phyloP scores from a whole-genome alignment of 2,888 invertebrate genomes.

The Volucella zonaria region DNA sequence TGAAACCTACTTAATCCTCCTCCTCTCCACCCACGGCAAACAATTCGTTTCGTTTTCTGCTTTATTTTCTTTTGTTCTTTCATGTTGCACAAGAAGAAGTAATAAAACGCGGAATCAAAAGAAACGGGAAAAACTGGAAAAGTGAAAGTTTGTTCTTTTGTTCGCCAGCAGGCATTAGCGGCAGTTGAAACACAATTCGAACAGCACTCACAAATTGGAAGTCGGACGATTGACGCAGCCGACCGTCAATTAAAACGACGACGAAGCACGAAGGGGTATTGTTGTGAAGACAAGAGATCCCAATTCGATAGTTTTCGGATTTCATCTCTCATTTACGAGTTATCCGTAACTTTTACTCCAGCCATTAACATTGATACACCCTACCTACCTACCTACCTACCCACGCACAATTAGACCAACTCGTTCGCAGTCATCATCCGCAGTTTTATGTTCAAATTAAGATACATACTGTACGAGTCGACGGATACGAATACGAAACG shows the following conservation, averaged over 20 bases:
- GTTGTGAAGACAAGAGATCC: constrained; percentile 12
- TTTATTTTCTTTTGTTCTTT: constrained; percentile 9
- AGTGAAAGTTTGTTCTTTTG: constrained; percentile 54
- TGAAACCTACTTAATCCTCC: not conserved
- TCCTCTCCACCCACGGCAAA: not conserved
- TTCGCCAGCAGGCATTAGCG: not conserved
- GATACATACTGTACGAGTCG: constrained; percentile 23
- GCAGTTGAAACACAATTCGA: constrained; percentile 3
- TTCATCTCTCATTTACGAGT: constrained; percentile 15
- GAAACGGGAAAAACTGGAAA: constrained; percentile 35
- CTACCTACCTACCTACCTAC: constrained; percentile 5
- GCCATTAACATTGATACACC: not conserved
- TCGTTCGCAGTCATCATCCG: not conserved
- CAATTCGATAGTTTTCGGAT: constrained; percentile 19
- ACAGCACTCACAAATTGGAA: constrained; percentile 17
- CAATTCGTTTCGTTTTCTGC: constrained; percentile 20
- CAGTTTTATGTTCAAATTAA: constrained; percentile 25
- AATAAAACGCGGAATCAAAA: constrained; percentile 26
- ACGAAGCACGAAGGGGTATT: not conserved
- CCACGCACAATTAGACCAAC: constrained; percentile 40
- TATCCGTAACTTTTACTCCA: too few relatives aligned
- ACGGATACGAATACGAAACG: too few relatives aligned
- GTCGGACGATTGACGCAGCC: constrained; percentile 3
- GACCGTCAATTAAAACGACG: not conserved
- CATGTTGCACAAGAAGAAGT: constrained; percentile 20